Percentiles rank a stretch among this genome's conserved stretches.
phyloP scores from a whole-genome alignment of 1,140 invertebrate species.

The Aricia agestis region DNA sequence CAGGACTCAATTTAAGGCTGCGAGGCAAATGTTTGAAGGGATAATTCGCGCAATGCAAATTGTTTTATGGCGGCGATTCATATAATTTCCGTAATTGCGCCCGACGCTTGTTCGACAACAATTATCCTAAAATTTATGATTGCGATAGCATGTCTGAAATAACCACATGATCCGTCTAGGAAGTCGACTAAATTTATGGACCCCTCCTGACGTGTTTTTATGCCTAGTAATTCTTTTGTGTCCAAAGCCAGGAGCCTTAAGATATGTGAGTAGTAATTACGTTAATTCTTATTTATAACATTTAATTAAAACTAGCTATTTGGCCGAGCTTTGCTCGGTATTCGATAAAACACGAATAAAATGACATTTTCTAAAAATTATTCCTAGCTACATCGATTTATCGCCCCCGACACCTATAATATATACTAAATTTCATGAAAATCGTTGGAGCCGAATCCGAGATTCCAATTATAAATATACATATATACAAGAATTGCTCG shows the following conservation, averaged over 20 bases:
- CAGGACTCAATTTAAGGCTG: slow-evolving; percentile 26
- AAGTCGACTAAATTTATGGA: slow-evolving; percentile 23
- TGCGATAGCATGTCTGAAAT: slow-evolving; percentile 23
- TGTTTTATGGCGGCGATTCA: slow-evolving; percentile 25
- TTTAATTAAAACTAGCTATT: background rate
- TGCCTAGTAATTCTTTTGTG: slow-evolving; percentile 13
- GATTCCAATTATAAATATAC: too few relatives aligned
- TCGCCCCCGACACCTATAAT: too few relatives aligned
- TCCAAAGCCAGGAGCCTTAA: background rate
- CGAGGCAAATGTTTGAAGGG: slow-evolving; percentile 27
- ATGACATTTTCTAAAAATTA: too few relatives aligned
- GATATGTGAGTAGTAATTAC: background rate
- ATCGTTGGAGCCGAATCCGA: too few relatives aligned
- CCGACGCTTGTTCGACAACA: slow-evolving; percentile 18
- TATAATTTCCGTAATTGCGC: slow-evolving; percentile 33
- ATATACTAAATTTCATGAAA: too few relatives aligned
- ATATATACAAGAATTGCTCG: too few relatives aligned
- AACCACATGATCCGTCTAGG: slow-evolving; percentile 26
- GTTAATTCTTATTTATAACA: background rate
- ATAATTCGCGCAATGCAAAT: slow-evolving; percentile 21
- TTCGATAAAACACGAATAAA: too few relatives aligned
- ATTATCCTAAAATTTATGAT: slow-evolving; percentile 33
- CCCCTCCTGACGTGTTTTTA: slow-evolving; percentile 23
- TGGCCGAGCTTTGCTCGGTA: too few relatives aligned
- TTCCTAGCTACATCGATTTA: too few relatives aligned